Percentiles rank a stretch among this genome's conserved stretches.
These are phyloP conservation scores for Biston betularia DNA, from an alignment of 2,888 invertebrate genomes.

Conservation along the genomic window DNA sequence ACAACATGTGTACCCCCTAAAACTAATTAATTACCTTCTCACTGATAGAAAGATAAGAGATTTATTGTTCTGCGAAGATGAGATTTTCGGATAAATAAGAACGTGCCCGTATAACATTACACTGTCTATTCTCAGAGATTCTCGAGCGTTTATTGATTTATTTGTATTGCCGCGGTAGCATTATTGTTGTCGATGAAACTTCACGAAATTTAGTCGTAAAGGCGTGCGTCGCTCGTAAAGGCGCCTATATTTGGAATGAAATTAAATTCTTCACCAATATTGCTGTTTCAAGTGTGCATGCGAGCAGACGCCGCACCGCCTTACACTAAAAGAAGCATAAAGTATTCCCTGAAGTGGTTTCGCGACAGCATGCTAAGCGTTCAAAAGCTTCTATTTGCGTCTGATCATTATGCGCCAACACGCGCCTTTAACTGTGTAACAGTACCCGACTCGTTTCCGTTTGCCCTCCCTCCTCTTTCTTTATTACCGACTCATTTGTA, in stretches of 20 bases:
- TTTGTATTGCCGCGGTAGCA: conserved; percentile 27
- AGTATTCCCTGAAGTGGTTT: conserved; percentile 74
- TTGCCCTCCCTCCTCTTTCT: conserved; percentile 66
- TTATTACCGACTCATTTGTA: conserved; percentile 70
- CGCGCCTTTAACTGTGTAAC: conserved; percentile 81
- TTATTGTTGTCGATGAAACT: conserved; percentile 38
- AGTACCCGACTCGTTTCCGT: conserved; percentile 80
- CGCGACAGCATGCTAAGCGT: conserved; percentile 72
- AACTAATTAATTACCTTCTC: conserved; percentile 33
- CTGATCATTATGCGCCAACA: conserved; percentile 81
- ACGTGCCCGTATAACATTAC: conserved; percentile 19
- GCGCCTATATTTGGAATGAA: conserved; percentile 45
- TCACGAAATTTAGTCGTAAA: conserved; percentile 37
- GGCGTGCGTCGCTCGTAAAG: conserved; percentile 43
- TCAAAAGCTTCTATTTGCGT: conserved; percentile 78
- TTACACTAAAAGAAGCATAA: conserved; percentile 66
- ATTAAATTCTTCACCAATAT: conserved; percentile 50
- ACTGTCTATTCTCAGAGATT: conserved; percentile 22
- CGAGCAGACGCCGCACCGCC: conserved; percentile 48
- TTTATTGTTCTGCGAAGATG: conserved; percentile 31
- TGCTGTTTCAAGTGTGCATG: conserved; percentile 51
- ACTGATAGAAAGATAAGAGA: conserved; percentile 27
- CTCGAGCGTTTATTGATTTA: conserved; percentile 34
- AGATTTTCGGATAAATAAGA: conserved; percentile 24
- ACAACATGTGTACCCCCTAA: conserved; percentile 13